Evolutionary conservation across 1,140 invertebrate genomes (phyloP).

Genomic region (Muscidifurax raptorellus): DNA sequence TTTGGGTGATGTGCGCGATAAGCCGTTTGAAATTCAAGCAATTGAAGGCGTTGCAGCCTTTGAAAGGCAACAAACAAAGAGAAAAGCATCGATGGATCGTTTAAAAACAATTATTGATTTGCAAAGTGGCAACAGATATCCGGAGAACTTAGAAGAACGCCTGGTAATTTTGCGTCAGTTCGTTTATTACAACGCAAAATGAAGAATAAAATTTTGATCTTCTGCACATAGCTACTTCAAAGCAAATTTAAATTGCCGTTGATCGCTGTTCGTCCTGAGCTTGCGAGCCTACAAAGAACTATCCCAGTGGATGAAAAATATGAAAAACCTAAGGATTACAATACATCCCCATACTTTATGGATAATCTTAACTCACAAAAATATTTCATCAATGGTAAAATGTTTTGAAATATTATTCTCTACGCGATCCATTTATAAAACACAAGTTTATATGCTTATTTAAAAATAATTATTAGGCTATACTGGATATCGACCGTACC

Average conservation of each 20-base stretch:
- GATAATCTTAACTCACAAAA: slow-evolving; percentile 80
- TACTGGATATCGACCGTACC: slow-evolving; percentile 81
- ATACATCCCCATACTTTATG: slow-evolving; percentile 83
- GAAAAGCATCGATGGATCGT: slow-evolving; percentile 75
- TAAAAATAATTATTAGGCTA: slow-evolving; percentile 71
- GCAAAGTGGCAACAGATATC: slow-evolving; percentile 78
- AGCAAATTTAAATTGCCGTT: slow-evolving; percentile 81
- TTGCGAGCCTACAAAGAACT: slow-evolving; percentile 78
- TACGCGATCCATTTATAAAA: too few relatives aligned
- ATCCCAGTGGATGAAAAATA: slow-evolving; percentile 77
- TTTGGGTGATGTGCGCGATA: slow-evolving; percentile 78
- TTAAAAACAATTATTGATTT: slow-evolving; percentile 75
- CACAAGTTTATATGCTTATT: not conserved
- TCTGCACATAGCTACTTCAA: slow-evolving; percentile 75
- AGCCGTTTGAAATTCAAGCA: slow-evolving; percentile 80
- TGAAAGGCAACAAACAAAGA: slow-evolving; percentile 78
- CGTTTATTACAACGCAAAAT: not conserved
- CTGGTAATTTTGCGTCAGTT: slow-evolving; percentile 73
- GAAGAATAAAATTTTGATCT: not conserved
- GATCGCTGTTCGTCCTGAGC: slow-evolving; percentile 79
- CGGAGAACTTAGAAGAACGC: slow-evolving; percentile 78
- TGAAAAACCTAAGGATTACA: slow-evolving; percentile 75
- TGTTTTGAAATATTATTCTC: not conserved
- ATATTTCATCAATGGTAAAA: slow-evolving; percentile 73
- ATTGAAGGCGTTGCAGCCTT: slow-evolving; percentile 82